phyloP scores from a whole-genome alignment of 1,140 invertebrate species.

The Drosophila sp. region DNA sequence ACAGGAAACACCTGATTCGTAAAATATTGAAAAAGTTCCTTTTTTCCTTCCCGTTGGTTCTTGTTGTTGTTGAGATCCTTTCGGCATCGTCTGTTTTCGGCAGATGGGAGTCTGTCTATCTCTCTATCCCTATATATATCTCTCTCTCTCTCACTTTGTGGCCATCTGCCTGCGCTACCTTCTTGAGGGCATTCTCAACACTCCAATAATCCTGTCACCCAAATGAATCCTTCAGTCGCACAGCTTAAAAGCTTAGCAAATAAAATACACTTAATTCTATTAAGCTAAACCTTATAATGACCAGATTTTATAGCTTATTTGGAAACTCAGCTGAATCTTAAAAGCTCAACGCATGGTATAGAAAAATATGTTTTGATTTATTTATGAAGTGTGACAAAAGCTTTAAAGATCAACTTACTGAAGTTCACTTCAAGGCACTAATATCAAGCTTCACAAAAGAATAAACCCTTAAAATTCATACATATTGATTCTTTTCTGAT shows the following conservation, averaged over 20 bases:
- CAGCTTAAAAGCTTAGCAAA: constrained; percentile 1
- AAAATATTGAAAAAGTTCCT: constrained; percentile 79
- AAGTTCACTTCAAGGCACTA: no score
- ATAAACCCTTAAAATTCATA: no score
- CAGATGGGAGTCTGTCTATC: constrained; percentile 13
- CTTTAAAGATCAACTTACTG: no score
- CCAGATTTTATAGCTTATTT: neutral
- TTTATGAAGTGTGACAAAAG: no score
- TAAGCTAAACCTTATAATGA: neutral
- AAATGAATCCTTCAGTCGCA: neutral
- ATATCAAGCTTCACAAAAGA: no score
- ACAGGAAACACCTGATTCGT: constrained; percentile 83
- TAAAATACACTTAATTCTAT: neutral
- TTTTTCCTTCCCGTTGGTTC: neutral
- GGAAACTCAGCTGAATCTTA: neutral
- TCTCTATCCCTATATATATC: neutral
- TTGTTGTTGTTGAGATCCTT: constrained; percentile 31
- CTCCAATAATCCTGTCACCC: neutral
- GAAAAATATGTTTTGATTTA: no score
- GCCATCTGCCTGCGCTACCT: constrained; percentile 25
- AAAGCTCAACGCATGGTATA: no score
- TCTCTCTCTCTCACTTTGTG: neutral
- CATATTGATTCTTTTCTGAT: no score
- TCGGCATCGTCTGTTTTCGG: constrained; percentile 18
- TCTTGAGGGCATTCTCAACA: constrained; percentile 2